Conservation (phyloP, 2,113 vertebrate species). For the Nycticryphes semicollaris region DNA sequence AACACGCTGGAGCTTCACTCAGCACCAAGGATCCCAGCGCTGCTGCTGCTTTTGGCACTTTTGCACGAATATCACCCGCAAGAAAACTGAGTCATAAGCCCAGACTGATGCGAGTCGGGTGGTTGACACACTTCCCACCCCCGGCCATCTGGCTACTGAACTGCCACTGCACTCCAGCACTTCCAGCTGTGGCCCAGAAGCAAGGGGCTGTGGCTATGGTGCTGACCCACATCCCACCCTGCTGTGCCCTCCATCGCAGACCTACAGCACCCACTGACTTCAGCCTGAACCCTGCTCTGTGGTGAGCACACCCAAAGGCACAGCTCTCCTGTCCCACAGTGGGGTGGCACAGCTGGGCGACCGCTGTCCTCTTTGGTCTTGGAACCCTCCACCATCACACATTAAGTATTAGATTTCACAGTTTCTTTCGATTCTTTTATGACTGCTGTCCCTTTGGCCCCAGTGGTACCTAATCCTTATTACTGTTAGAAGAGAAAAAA, state of each 20-base stretch:
- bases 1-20: not conserved
- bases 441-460: not conserved
- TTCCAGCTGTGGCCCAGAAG: not conserved
- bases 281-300: not conserved
- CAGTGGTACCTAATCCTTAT: not conserved
- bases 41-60: not conserved
- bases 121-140: not conserved
- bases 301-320: not conserved
- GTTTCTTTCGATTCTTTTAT: not conserved
- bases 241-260: not conserved
- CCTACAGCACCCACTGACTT: not conserved
- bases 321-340: accelerated
- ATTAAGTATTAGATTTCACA: not conserved
- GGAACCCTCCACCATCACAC: accelerated
- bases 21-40: not conserved
- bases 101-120: not conserved
- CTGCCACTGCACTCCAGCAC: not conserved
- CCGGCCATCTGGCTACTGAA: not conserved
- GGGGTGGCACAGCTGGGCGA: not conserved
- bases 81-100: not conserved
- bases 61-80: not conserved
- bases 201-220: not conserved
- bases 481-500: not conserved
- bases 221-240: not conserved
- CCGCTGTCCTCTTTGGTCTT: accelerated